These are phyloP conservation scores for Momotus momota DNA, from an alignment of 2,797 vertebrate species.

Conservation along the genomic window DNA sequence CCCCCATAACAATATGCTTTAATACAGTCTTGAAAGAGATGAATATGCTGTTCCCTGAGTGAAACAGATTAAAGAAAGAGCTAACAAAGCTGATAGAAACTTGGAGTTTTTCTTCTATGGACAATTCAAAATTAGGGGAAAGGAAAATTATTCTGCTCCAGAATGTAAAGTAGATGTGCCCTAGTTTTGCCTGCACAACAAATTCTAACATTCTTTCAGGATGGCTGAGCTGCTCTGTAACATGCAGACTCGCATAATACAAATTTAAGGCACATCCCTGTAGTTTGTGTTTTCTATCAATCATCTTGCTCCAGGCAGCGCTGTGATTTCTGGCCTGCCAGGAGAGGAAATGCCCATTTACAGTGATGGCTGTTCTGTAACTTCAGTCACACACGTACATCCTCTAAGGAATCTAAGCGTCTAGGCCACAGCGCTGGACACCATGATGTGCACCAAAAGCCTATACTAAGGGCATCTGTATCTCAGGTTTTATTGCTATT, in stretches of 20 bases:
- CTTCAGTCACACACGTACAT: background rate
- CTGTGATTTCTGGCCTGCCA: background rate
- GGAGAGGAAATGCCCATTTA: background rate
- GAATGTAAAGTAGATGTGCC: background rate
- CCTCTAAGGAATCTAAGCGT: background rate
- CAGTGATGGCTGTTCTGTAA: background rate
- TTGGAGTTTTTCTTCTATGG: background rate
- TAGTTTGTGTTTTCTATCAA: background rate
- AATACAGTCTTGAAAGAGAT: background rate
- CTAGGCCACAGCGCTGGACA: background rate
- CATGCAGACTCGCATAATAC: background rate
- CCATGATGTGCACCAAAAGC: background rate
- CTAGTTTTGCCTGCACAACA: background rate
- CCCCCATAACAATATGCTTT: background rate
- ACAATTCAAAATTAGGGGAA: background rate
- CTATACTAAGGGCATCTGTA: background rate
- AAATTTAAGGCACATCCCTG: background rate
- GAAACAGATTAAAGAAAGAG: background rate
- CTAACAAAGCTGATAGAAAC: background rate
- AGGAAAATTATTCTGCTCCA: background rate
- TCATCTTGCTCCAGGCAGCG: background rate
- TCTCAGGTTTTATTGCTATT: background rate
- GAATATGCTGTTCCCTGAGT: background rate
- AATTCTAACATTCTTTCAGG: background rate
- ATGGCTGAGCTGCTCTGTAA: background rate